These are phyloP conservation scores for Montipora foliosa DNA, from an alignment of 64 coral and sea anemone genomes.

Conservation along the genomic window DNA sequence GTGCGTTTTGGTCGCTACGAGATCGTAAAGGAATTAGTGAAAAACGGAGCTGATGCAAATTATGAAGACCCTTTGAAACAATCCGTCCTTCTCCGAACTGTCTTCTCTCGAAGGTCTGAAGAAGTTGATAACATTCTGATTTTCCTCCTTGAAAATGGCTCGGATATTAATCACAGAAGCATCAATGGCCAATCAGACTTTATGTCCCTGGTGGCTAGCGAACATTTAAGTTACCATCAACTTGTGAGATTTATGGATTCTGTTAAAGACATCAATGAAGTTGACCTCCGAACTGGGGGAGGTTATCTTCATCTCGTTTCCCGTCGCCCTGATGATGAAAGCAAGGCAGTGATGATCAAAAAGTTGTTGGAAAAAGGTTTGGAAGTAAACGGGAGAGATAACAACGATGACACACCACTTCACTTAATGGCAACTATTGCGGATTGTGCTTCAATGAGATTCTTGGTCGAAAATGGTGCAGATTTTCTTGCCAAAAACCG, in stretches of 20 bases:
- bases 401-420: slow-evolving; percentile 35
- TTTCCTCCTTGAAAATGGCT: slow-evolving; percentile 38
- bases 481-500: slow-evolving; percentile 18
- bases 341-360: slow-evolving; percentile 4
- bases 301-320: slow-evolving; percentile 26
- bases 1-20: slow-evolving; percentile 12
- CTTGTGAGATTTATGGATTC: not conserved
- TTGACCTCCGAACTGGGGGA: slow-evolving; percentile 22
- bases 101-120: not conserved
- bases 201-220: slow-evolving; percentile 21
- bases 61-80: slow-evolving; percentile 48
- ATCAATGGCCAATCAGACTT: slow-evolving; percentile 34
- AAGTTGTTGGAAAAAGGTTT: slow-evolving; percentile 39
- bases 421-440: slow-evolving; percentile 30
- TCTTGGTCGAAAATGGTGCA: slow-evolving; percentile 28
- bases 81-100: slow-evolving; percentile 7
- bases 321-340: slow-evolving; percentile 24
- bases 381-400: slow-evolving; percentile 28
- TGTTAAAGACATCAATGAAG: slow-evolving; percentile 26
- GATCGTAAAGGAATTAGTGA: slow-evolving; percentile 19
- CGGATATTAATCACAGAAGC: slow-evolving; percentile 31
- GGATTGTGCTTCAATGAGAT: slow-evolving; percentile 22
- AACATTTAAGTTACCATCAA: slow-evolving; percentile 19
- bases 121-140: slow-evolving; percentile 3
- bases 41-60: slow-evolving; percentile 36